These are phyloP conservation scores for Tenebrosternarchus preto DNA, from an alignment of 2,113 vertebrate genomes.

Conservation along the genomic window DNA sequence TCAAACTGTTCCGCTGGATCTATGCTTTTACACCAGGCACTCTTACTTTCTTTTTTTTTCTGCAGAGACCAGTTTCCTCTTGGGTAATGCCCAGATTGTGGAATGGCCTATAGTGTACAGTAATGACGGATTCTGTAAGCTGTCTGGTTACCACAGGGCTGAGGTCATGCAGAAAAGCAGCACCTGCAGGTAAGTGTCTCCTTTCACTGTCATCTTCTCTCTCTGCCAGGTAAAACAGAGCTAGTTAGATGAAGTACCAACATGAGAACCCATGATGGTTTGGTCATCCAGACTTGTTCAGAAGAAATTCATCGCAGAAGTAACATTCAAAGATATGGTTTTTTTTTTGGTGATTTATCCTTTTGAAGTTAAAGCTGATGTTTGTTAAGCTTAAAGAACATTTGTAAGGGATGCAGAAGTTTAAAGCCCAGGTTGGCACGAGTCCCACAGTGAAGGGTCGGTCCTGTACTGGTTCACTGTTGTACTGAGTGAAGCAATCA, in stretches of 20 bases:
- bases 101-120: slow-evolving; percentile 99
- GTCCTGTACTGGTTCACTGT: background rate
- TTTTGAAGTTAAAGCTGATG: no score
- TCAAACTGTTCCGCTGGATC: background rate
- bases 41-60: slow-evolving; percentile 10
- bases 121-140: slow-evolving; percentile 99
- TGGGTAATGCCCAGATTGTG: slow-evolving; percentile 97
- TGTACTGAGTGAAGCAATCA: background rate
- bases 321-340: no score
- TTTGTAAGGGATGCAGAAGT: no score
- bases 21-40: background rate
- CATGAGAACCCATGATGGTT: no score
- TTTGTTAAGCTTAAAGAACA: no score
- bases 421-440: no score
- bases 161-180: slow-evolving; percentile 99
- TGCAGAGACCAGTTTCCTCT: slow-evolving; percentile 94
- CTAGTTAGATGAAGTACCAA: background rate
- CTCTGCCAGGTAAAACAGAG: background rate
- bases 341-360: no score
- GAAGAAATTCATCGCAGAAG: no score
- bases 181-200: slow-evolving; percentile 86
- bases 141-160: slow-evolving; percentile 95
- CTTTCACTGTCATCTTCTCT: no score
- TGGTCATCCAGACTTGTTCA: no score
- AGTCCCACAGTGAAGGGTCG: no score